Evolutionary conservation across 2,113 vertebrate genomes (phyloP), one percentile per base, ranked within the genome.

Genomic region (Poecile atricapillus): DNA sequence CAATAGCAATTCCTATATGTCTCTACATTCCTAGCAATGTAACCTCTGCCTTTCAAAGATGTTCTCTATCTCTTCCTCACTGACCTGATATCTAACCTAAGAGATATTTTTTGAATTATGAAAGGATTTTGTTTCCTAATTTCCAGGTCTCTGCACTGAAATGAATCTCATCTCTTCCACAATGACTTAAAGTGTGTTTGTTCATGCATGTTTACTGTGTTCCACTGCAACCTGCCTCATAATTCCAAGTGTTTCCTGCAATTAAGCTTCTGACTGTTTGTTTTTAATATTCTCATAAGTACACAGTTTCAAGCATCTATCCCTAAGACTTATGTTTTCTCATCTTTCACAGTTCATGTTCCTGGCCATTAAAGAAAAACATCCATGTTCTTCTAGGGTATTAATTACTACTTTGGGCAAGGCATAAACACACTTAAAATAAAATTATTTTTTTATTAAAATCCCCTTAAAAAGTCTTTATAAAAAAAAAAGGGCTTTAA

Each of bases 331-430:
- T 58, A 50, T 31, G 20, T 70, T 92, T 83, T 94, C 70, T 56
- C 28, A 49, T 37, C 15, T 83, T 93, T 90, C n/a, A 90, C 4
- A 49, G 13, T 64, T 44, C 24, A 31, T 81, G 86, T 71, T 74
- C 62, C 35, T 68, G 13, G 80, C 13, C 46, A 60, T 82, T 55
- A 76, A 18, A 83, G 56, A 85, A 87, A 80, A 79, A 25, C 41
- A 23, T 47, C 30, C 12, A 70, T 12, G 30, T 77, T 79, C 33
- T 89, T 90, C 27, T 52, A 59, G 46, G 74, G 12, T 69, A 94
- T 80, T 9, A 94, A 62, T 70, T 89, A 65, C 15, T 84, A 30
- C 83, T 92, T 96, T 83, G 50, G 78, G 79, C 23, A 91, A 92
- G 50, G n/a, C 43, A 89, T 47, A 83, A 91, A 92, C 14, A 90